Evolutionary conservation across 2,113 vertebrate genomes (phyloP), one percentile per base, ranked within the genome.

Genomic region (Ameiurus melas): DNA sequence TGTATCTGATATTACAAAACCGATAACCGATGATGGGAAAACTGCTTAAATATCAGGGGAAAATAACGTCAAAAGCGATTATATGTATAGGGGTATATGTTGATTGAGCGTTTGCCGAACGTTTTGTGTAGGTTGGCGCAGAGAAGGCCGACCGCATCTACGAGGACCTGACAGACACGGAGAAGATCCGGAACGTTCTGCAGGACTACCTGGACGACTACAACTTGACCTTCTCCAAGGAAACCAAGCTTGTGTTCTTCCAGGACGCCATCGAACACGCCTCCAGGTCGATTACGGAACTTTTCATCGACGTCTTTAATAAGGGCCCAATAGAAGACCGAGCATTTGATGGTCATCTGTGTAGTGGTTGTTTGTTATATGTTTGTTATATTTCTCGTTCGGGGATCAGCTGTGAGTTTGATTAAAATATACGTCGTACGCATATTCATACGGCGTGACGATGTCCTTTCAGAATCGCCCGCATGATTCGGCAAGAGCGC

Each of bases 211-310:
- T 97, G 4, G 95, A 97, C 79, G 96, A 97, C 91, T 97, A 97
- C 91, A 97, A 96, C 90, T 89, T 96, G 86, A 93, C 89, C 89
- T 96, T 95, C 70, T 92, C 97, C 83, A 97, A 98, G 89, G 97
- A 97, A 89, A 95, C 94, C 58, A 97, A 96, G 92, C 90, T 97
- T 80, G 96, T 97, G 19, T 98, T 97, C 91, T 97, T 97, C 92
- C 97, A 96, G 91, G 97, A 98, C 90, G 97, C 97, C 27, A 79
- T 97, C 55, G 96, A 97, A 86, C 97, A 98, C 62, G 96, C 97
- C 81, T 96, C 97, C 85, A 96, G 97, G 97, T 95, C 80, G 78
- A 47, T 79, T 30, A 27, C 3, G 3, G 64, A 22, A 22, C 78
- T 33, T 47, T 55, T 27, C 43, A 36, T 8, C 5, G 8, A 73